Percentiles rank a stretch among this genome's conserved stretches.
Conservation (phyloP, 2,797 vertebrate genomes). For the Poecilia wingei region DNA sequence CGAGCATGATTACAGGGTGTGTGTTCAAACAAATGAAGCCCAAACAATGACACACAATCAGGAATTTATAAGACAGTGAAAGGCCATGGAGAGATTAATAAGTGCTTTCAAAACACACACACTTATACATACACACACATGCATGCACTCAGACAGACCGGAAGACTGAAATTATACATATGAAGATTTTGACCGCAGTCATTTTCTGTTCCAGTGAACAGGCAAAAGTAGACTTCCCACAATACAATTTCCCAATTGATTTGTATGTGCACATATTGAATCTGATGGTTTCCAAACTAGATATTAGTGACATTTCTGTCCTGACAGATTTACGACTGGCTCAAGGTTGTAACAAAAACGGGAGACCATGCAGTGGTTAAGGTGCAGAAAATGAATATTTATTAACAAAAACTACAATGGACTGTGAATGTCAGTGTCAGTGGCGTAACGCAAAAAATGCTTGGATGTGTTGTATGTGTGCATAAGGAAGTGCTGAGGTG, state of each 20-base stretch:
- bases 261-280: conserved; percentile 72
- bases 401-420: no score
- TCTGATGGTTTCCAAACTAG: conserved; percentile 69
- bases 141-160: conserved; percentile 31
- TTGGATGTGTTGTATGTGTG: no score
- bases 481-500: no score
- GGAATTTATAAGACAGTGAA: conserved; percentile 80
- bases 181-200: conserved; percentile 65
- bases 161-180: conserved; percentile 77
- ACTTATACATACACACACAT: conserved; percentile 33
- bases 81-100: conserved; percentile 84
- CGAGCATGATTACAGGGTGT: conserved; percentile 82
- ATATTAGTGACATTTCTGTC: conserved; percentile 59
- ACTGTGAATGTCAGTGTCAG: no score
- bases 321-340: conserved; percentile 44
- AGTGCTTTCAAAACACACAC: conserved; percentile 63
- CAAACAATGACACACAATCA: conserved; percentile 85
- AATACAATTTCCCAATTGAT: conserved; percentile 75
- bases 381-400: no score
- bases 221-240: conserved; percentile 71
- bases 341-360: no score
- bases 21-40: conserved; percentile 84
- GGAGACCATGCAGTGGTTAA: no score
- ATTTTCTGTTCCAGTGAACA: conserved; percentile 71
- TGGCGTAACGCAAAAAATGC: no score